Evolutionary conservation across 1,140 invertebrate species (phyloP).

Genomic region (Drosophila pectinifera): DNA sequence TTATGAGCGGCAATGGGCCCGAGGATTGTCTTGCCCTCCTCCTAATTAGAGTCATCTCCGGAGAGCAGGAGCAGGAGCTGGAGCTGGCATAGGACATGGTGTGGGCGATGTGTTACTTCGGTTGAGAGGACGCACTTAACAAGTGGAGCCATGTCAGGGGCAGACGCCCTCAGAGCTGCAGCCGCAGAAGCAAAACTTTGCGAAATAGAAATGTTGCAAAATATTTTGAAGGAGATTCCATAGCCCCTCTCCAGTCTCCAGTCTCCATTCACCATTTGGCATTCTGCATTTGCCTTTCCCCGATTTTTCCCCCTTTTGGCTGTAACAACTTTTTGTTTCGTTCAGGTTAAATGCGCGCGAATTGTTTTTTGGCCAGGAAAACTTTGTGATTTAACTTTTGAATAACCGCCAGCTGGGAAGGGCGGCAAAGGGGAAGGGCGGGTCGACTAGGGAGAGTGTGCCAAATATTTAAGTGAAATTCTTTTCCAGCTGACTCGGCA

Average conservation of each 20-base stretch:
- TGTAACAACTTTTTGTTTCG: conserved; percentile 75
- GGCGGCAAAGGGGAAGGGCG: not conserved
- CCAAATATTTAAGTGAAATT: conserved; percentile 76
- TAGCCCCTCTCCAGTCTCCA: not conserved
- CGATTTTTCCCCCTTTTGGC: conserved; percentile 2
- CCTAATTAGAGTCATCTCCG: conserved; percentile 49
- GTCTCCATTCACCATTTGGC: conserved; percentile 6
- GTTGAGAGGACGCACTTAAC: conserved; percentile 51
- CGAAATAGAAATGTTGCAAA: conserved; percentile 76
- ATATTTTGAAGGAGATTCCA: conserved; percentile 43
- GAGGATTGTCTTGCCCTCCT: conserved; percentile 66
- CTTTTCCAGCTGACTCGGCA: conserved; percentile 45
- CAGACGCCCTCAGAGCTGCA: conserved; percentile 39
- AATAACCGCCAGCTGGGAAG: conserved; percentile 52
- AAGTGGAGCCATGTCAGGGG: conserved; percentile 36
- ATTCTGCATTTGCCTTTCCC: conserved; percentile 4
- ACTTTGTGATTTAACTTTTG: conserved; percentile 82
- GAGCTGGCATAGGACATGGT: not conserved
- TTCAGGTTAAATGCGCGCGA: conserved; percentile 81
- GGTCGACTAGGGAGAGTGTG: conserved; percentile 43
- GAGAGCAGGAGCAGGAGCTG: conserved; percentile 2
- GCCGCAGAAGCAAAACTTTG: conserved; percentile 40
- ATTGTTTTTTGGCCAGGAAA: conserved; percentile 74
- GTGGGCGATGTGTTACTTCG: conserved; percentile 7
- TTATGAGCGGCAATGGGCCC: conserved; percentile 63